Conservation (phyloP, 2,888 invertebrate genomes). For the Lycia hirtaria region DNA sequence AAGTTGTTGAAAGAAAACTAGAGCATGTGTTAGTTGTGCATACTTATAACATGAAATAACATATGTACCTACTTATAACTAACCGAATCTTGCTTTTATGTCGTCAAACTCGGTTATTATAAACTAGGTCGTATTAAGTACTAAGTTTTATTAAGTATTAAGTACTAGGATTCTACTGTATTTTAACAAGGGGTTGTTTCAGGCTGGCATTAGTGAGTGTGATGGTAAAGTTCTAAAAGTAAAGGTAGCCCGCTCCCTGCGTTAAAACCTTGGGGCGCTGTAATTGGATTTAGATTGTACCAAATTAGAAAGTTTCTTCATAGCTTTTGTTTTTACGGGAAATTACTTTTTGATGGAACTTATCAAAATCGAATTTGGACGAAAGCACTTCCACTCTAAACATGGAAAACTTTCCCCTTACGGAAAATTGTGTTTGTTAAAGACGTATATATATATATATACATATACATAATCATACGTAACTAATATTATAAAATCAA, state of each 20-base stretch:
- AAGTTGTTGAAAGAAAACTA: no score
- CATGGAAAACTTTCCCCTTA: slow-evolving; percentile 40
- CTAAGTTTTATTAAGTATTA: no score
- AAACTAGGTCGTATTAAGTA: no score
- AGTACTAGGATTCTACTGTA: no score
- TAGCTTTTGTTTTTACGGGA: slow-evolving; percentile 73
- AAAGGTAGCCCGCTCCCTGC: slow-evolving; percentile 49
- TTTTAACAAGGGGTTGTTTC: not conserved
- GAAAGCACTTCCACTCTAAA: slow-evolving; percentile 30
- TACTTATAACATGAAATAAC: no score
- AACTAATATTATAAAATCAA: no score
- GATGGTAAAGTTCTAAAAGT: slow-evolving; percentile 47
- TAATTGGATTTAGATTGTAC: slow-evolving; percentile 83
- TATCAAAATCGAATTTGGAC: slow-evolving; percentile 76
- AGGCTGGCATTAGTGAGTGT: not conserved
- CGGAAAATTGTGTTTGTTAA: slow-evolving; percentile 41
- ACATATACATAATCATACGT: no score
- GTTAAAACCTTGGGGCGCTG: slow-evolving; percentile 64
- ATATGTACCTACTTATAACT: no score
- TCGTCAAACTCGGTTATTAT: no score
- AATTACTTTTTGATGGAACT: slow-evolving; percentile 79
- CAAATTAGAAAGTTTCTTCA: slow-evolving; percentile 77
- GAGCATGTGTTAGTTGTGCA: no score
- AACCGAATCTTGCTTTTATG: no score
- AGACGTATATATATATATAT: slow-evolving; percentile 45